Percentiles rank a stretch among this genome's conserved stretches.
phyloP scores from a whole-genome alignment of 2,113 vertebrate species.

The Chelonoidis abingdonii region DNA sequence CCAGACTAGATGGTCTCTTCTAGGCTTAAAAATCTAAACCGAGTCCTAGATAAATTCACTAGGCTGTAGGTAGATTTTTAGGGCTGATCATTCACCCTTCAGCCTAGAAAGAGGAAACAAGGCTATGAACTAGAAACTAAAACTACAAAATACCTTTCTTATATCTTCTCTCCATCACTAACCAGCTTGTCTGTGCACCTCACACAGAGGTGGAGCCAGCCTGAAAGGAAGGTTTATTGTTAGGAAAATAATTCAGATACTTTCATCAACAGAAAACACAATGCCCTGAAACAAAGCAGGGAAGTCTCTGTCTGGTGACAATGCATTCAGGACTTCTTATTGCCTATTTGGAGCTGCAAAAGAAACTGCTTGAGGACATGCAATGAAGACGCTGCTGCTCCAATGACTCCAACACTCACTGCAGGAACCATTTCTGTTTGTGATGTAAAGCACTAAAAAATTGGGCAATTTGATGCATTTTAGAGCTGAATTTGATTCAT shows the following conservation, averaged over 20 bases:
- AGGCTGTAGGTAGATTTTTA: not conserved
- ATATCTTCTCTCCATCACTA: constrained; percentile 42
- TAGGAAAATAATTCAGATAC: constrained; percentile 69
- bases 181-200: constrained; percentile 36
- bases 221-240: constrained; percentile 69
- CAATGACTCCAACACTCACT: not conserved
- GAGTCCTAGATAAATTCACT: not conserved
- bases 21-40: not conserved
- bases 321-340: constrained; percentile 59
- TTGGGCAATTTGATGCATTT: not conserved
- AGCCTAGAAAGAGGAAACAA: not conserved
- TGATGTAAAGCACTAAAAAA: not conserved
- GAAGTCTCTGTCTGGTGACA: constrained; percentile 70
- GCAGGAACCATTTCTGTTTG: constrained; percentile 8
- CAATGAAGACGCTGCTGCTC: constrained; percentile 55
- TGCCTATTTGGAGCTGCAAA: constrained; percentile 16
- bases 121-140: not conserved
- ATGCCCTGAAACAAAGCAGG: constrained; percentile 59
- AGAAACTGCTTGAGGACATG: constrained; percentile 12
- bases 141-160: constrained; percentile 52
- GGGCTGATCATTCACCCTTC: constrained; percentile 2
- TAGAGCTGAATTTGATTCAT: accelerated
- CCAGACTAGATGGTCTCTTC: not conserved
- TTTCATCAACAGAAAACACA: constrained; percentile 72
- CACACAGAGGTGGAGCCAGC: not conserved